Evolutionary conservation across 92 coral and sea anemone genomes (phyloP), one percentile per base, ranked within the genome.

Genomic region (Phenganax stokvisi): DNA sequence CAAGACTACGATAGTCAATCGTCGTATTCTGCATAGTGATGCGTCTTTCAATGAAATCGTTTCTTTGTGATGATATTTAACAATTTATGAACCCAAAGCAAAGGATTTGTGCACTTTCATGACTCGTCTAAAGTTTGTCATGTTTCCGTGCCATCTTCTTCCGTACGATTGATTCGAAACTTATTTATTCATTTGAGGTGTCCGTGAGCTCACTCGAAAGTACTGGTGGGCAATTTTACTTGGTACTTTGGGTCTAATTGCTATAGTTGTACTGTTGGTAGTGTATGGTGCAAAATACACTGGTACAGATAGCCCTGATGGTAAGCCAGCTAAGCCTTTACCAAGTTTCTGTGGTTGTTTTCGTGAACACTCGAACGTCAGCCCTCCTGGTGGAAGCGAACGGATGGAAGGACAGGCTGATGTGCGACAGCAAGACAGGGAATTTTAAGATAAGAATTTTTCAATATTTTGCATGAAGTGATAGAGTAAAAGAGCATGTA

Each of bases 221-320:
- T 92, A 92, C 62, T 96, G 97, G 99, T 96, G 99, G 99, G 99
- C 90, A 27, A 92, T 96, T 63, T 17, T 96, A 9, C 83, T 94
- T 60, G 98, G 96, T 13, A 88, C 90, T 5, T 47, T 90, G 0
- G 98, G 77, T 63, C 88, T 89, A 52, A 75, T 90, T 10, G 88
- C 72, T 28, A 70, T 94, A 13, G 58, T 94, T 12, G 89, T 76
- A 28, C 89, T 94, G 27, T 69, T 94, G 30, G 83, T 79, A 15
- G 25, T 79, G 0, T 79, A 61, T 53, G 83, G 83, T 64, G 83
- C 83, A 27, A 72, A 73, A 6, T 79, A 79, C 57, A 79, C 83
- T 16, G 74, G 69, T 10, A 79, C 59, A 16, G 83, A 79, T 64
- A 79, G 31, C 27, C 83, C 83, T 8, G 71, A 79, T 13, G 60